These are phyloP conservation scores for Apis laboriosa DNA, from an alignment of 1,140 invertebrate species.

Conservation along the genomic window DNA sequence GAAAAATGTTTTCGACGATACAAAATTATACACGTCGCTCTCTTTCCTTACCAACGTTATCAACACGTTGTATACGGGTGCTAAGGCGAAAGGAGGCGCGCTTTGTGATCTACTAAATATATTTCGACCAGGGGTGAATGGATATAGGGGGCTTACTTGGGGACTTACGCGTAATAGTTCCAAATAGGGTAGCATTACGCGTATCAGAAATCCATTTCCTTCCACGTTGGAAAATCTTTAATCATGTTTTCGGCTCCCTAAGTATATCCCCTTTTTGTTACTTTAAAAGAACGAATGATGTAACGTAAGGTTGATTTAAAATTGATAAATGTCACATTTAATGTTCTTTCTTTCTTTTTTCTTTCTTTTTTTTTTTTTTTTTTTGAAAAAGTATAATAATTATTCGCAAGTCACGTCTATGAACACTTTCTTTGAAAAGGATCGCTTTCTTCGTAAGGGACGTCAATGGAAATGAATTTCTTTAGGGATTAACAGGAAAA, in stretches of 20 bases:
- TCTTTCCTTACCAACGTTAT: slow-evolving; percentile 33
- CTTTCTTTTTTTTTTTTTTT: neutral
- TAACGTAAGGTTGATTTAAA: slow-evolving; percentile 28
- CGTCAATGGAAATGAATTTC: neutral
- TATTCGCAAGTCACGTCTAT: neutral
- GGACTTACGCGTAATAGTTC: slow-evolving; percentile 76
- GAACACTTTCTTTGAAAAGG: neutral
- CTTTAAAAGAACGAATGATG: slow-evolving; percentile 38
- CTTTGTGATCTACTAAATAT: slow-evolving; percentile 70
- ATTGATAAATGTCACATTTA: slow-evolving; percentile 1
- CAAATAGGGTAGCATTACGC: slow-evolving; percentile 76
- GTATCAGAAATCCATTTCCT: slow-evolving; percentile 78
- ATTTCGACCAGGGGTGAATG: slow-evolving; percentile 69
- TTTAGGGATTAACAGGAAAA: neutral
- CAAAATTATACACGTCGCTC: too few relatives aligned
- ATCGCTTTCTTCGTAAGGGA: neutral
- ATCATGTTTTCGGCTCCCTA: slow-evolving; percentile 71
- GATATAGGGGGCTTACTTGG: slow-evolving; percentile 70
- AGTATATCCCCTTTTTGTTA: slow-evolving; percentile 46
- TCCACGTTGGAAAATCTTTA: slow-evolving; percentile 71
- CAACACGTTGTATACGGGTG: slow-evolving; percentile 31
- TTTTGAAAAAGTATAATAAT: too few relatives aligned
- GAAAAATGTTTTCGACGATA: too few relatives aligned
- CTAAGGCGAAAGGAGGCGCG: slow-evolving; percentile 57
- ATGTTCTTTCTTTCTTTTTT: neutral